Evolutionary conservation across 2,113 vertebrate species (phyloP).

Genomic region (Zootoca vivipara): DNA sequence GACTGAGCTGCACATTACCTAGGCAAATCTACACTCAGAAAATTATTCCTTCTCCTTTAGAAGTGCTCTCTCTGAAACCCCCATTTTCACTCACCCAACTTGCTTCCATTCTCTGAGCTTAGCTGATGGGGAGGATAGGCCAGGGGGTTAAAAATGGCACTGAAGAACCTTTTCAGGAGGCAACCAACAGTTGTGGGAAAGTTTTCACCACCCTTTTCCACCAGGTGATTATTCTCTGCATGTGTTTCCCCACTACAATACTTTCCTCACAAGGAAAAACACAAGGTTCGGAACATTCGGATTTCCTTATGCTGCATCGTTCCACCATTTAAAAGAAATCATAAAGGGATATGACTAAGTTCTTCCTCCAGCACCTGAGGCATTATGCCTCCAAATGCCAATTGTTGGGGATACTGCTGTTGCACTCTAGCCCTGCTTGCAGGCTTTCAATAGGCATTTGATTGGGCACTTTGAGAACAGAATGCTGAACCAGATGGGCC

Average conservation of each 20-base stretch:
- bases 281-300: too few species aligned
- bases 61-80: background rate
- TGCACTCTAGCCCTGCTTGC: too few species aligned
- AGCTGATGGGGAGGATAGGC: too few species aligned
- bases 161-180: background rate
- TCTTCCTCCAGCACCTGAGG: too few species aligned
- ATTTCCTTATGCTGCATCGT: background rate
- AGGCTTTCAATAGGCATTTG: too few species aligned
- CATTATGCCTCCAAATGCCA: too few species aligned
- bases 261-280: background rate
- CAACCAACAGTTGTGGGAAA: background rate
- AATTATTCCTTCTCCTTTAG: background rate
- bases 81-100: too few species aligned
- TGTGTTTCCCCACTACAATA: too few species aligned
- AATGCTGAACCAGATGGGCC: too few species aligned
- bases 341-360: too few species aligned
- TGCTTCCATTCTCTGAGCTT: background rate
- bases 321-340: background rate
- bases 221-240: background rate
- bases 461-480: too few species aligned
- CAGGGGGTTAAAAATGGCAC: background rate
- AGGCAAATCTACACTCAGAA: background rate
- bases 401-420: too few species aligned
- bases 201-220: background rate
- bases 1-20: background rate